Conservation (phyloP, 2,113 vertebrate species). For the Triplophysa rosa region DNA sequence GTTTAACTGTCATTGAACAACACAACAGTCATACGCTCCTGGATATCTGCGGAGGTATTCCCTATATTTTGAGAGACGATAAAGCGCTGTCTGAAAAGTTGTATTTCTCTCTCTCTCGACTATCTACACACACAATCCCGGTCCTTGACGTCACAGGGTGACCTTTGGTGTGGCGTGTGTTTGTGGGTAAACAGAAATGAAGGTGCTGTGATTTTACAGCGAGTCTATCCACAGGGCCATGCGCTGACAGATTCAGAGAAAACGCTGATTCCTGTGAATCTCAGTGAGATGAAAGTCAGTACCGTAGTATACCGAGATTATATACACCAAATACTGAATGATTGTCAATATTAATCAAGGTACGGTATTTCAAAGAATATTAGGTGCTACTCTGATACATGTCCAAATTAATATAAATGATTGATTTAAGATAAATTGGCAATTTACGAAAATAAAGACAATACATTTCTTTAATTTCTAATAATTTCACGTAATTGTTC, state of each 20-base stretch:
- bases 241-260: neutral
- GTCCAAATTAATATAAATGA: too few species aligned
- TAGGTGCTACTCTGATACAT: too few species aligned
- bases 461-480: too few species aligned
- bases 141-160: slow-evolving; percentile 64
- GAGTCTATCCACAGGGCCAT: neutral
- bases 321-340: neutral
- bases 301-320: neutral
- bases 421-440: too few species aligned
- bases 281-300: neutral
- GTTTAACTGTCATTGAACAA: neutral
- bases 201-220: neutral
- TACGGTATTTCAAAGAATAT: too few species aligned
- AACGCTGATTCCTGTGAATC: neutral
- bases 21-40: neutral
- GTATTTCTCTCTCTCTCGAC: neutral
- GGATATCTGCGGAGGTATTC: neutral
- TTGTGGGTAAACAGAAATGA: slow-evolving; percentile 70
- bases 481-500: neutral
- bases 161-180: slow-evolving; percentile 69
- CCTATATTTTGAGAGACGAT: slow-evolving; percentile 30
- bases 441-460: too few species aligned
- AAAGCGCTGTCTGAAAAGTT: slow-evolving; percentile 28
- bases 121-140: neutral
- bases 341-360: too few species aligned